A percentile compares a stretch with the other conserved stretches of the same genome.
phyloP scores from a whole-genome alignment of 2,888 invertebrate species.

The Horisme vitalbata region DNA sequence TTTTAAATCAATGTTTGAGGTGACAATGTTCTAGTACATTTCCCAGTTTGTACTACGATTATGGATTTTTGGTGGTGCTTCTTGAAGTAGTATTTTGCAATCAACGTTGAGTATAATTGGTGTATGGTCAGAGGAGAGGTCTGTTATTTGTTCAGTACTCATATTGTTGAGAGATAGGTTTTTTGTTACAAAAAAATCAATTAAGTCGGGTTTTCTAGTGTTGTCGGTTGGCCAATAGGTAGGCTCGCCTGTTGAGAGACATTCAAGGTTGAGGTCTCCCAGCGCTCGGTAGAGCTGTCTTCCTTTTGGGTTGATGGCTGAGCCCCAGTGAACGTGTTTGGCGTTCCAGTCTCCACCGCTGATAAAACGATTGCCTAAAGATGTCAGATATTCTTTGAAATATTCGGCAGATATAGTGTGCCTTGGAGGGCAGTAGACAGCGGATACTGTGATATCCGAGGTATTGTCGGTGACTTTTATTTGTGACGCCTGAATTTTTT shows the following conservation, averaged over 20 bases:
- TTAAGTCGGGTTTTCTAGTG: too few species aligned
- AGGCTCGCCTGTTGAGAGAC: too few species aligned
- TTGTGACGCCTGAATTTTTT: too few species aligned
- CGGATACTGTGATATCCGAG: too few species aligned
- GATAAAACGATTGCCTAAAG: conserved; percentile 14
- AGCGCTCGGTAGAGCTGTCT: not conserved
- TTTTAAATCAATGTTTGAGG: not conserved
- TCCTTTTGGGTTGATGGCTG: not conserved
- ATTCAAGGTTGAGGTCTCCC: not conserved
- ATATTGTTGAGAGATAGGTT: too few species aligned
- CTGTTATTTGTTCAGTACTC: not conserved
- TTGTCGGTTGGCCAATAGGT: too few species aligned
- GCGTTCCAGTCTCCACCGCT: conserved; percentile 22
- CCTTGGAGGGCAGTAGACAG: too few species aligned
- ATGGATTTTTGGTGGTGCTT: not conserved
- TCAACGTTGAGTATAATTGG: not conserved
- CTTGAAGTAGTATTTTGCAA: too few species aligned
- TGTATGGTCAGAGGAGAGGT: not conserved
- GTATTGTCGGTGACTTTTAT: too few species aligned
- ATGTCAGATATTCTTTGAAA: conserved; percentile 26
- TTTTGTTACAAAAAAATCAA: too few species aligned
- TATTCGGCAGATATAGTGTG: not conserved
- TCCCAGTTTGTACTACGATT: not conserved
- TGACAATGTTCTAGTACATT: not conserved
- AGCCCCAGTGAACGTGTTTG: conserved; percentile 14